Conservation (phyloP, 1,140 invertebrate species). For the Drosophila sulfurigaster region DNA sequence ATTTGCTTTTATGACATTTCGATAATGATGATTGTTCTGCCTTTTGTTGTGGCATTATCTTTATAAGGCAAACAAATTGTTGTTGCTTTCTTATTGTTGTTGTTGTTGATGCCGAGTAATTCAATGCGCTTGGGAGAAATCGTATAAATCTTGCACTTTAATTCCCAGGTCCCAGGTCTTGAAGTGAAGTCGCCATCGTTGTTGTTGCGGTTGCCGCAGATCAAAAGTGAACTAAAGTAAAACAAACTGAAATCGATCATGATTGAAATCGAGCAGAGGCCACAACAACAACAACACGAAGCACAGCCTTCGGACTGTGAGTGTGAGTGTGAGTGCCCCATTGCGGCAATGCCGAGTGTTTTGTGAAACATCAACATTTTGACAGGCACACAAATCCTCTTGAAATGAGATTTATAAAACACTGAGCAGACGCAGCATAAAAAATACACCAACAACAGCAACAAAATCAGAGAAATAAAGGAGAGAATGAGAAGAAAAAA, state of each 20-base stretch:
- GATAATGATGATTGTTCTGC: conserved; percentile 80
- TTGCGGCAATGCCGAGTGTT: conserved; percentile 62
- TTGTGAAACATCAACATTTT: conserved; percentile 84
- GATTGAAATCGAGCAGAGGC: conserved; percentile 76
- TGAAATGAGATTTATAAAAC: conserved; percentile 83
- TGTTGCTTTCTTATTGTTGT: conserved; percentile 60
- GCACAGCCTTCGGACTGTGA: neutral
- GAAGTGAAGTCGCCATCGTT: conserved; percentile 17
- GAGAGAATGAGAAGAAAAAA: conserved; percentile 52
- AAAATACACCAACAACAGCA: conserved; percentile 23
- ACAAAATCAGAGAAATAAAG: conserved; percentile 31
- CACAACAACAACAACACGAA: conserved; percentile 19
- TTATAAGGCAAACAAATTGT: conserved; percentile 81
- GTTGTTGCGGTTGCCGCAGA: conserved; percentile 28
- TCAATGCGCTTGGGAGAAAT: conserved; percentile 72
- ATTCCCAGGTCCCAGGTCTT: conserved; percentile 73
- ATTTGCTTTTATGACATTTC: conserved; percentile 83
- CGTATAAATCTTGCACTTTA: conserved; percentile 66
- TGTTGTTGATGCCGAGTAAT: conserved; percentile 68
- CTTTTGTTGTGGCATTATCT: conserved; percentile 78
- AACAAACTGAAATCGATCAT: conserved; percentile 82
- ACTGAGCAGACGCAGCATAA: conserved; percentile 54
- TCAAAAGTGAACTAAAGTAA: conserved; percentile 66
- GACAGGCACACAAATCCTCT: conserved; percentile 82
- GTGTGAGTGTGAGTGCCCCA: conserved; percentile 11